A percentile compares a stretch with the other conserved stretches of the same genome.
phyloP scores from a whole-genome alignment of 2,888 invertebrate genomes.

The Agrotis exclamationis region DNA sequence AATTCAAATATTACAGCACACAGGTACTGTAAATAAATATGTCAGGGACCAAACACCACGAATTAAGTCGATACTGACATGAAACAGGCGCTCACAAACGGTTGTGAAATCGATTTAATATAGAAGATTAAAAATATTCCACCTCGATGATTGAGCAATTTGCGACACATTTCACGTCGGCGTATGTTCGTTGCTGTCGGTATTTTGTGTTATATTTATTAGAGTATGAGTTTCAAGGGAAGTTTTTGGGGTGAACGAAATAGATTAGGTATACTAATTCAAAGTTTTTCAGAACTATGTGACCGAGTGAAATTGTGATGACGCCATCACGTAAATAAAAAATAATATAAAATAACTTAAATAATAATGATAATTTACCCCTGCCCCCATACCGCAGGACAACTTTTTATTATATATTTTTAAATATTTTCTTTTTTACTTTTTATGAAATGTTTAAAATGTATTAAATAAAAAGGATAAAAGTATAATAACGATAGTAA shows the following conservation, averaged over 20 bases:
- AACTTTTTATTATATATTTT: too few relatives aligned
- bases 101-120: conserved; percentile 70
- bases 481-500: too few relatives aligned
- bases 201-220: conserved; percentile 3
- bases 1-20: conserved; percentile 20
- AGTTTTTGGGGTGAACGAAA: not conserved
- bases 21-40: conserved; percentile 41
- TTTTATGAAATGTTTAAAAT: too few relatives aligned
- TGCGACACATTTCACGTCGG: conserved; percentile 63
- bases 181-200: not conserved
- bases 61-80: conserved; percentile 57
- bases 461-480: too few relatives aligned
- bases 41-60: conserved; percentile 50
- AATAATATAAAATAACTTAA: too few relatives aligned
- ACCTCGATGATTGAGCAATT: conserved; percentile 66
- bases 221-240: not conserved
- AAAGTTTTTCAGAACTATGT: not conserved
- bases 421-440: too few relatives aligned
- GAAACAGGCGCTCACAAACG: conserved; percentile 67
- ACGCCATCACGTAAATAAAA: too few relatives aligned
- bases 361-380: too few relatives aligned
- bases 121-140: conserved; percentile 69
- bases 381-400: too few relatives aligned
- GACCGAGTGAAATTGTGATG: too few relatives aligned
- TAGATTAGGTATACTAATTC: not conserved